A percentile compares a stretch with the other conserved stretches of the same genome.
Conservation (phyloP, 2,888 invertebrate species). For the Chaitophorus viminalis region DNA sequence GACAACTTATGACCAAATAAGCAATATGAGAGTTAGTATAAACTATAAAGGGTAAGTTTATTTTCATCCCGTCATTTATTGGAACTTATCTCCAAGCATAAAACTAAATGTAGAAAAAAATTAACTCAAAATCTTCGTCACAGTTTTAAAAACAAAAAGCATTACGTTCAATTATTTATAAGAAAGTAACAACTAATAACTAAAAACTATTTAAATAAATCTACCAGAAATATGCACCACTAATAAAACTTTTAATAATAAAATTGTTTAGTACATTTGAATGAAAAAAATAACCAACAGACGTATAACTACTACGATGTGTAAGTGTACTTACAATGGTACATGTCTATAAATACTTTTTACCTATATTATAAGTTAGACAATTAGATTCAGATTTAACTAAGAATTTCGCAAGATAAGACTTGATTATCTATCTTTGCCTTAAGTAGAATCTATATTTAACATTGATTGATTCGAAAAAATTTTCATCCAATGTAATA, state of each 20-base stretch:
- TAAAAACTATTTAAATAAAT: too few relatives aligned
- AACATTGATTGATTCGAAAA: conserved; percentile 40
- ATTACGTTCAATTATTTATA: too few relatives aligned
- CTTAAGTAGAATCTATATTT: neutral
- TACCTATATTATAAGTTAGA: neutral
- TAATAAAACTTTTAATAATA: neutral
- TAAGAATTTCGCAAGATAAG: neutral
- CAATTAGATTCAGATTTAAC: neutral
- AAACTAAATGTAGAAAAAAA: too few relatives aligned
- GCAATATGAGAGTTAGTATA: too few relatives aligned
- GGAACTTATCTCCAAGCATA: too few relatives aligned
- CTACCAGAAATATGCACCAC: neutral
- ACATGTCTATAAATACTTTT: neutral
- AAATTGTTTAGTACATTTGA: neutral
- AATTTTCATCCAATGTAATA: neutral
- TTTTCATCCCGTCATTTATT: neutral
- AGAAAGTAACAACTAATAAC: too few relatives aligned
- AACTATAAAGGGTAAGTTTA: neutral
- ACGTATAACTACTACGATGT: neutral
- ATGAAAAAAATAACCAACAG: neutral
- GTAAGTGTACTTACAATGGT: too few relatives aligned
- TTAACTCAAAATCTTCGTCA: too few relatives aligned
- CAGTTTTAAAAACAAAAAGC: too few relatives aligned
- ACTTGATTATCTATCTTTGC: conserved; percentile 22
- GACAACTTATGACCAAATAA: neutral